Base-by-base conservation (phyloP, 2,797 vertebrate species). In the Enteromius anoplus region DNA sequence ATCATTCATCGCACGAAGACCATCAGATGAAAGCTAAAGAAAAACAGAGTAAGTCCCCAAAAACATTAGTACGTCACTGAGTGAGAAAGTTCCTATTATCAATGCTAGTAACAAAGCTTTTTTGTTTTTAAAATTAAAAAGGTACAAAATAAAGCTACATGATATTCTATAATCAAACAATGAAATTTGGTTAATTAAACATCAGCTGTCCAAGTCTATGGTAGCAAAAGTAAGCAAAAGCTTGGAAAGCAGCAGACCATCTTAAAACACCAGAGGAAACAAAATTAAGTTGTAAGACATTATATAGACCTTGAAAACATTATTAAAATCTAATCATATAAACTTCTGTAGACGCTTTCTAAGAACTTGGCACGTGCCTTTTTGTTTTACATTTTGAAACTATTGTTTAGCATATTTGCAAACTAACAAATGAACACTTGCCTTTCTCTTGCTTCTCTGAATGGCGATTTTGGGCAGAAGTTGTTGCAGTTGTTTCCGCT, bases 401-500 rank as follows among this genome's bases (percentile, higher is more conserved):
- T 0, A 37, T 4, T 37, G 49, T 53, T 51, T 6, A 34, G 11
- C 5, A 14, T 53, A 11, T n/a, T 53, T 53, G 29, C 62, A n/a
- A 19, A 75, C 11, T 9, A 3, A 21, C 15, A 5, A 3, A n/a
- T n/a, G 26, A 45, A 0, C 7, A 3, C 85, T 94, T 91, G 96
- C 95, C 95, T 94, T 96, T 92, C 94, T 96, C 91, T 92, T 95
- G 89, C 51, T 53, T 40, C 95, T 95, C 81, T 95, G 95, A 90
- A 96, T 93, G 87, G 96, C 94, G 0, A 95, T 94, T 87, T 91
- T 95, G 62, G 96, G 96, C 85, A 97, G 91, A 66, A 96, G 91
- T 86, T 96, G 95, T 89, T 96, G 95, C 82, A 97, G 95, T 80
- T 96, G 95, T 87, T 92, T 96, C 92, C 93, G 94, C 88, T 94